phyloP scores from a whole-genome alignment of 2,113 vertebrate species.

The Pseudorectes ferrugineus region DNA sequence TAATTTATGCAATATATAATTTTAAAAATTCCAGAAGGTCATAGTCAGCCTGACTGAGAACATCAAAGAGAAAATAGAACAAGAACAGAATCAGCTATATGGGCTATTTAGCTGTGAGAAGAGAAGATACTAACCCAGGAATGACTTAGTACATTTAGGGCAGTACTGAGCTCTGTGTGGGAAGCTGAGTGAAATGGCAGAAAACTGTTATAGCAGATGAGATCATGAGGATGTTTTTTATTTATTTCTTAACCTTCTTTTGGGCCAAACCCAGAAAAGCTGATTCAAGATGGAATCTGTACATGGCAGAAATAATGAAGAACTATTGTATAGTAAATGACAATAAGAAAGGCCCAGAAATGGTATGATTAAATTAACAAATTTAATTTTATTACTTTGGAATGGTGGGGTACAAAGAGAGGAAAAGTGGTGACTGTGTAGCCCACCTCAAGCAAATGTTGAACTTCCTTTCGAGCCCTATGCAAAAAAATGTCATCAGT shows the following conservation, averaged over 20 bases:
- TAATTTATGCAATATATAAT: background rate
- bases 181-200: conserved; percentile 22
- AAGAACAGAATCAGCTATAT: background rate
- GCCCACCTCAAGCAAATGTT: background rate
- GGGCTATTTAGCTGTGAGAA: background rate
- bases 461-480: background rate
- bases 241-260: background rate
- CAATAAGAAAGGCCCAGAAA: background rate
- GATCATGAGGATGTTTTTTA: background rate
- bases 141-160: conserved; percentile 9
- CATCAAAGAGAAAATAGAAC: background rate
- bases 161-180: background rate
- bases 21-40: background rate
- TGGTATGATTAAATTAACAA: background rate
- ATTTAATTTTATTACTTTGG: background rate
- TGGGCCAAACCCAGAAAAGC: background rate
- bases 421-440: background rate
- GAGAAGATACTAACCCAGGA: background rate
- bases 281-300: background rate
- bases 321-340: rapidly evolving
- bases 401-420: background rate
- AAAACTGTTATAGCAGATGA: background rate
- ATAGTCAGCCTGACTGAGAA: background rate
- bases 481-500: background rate
- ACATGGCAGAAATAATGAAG: background rate